These are phyloP conservation scores for Pseudorasbora parva DNA, from an alignment of 2,113 vertebrate species.

Conservation along the genomic window DNA sequence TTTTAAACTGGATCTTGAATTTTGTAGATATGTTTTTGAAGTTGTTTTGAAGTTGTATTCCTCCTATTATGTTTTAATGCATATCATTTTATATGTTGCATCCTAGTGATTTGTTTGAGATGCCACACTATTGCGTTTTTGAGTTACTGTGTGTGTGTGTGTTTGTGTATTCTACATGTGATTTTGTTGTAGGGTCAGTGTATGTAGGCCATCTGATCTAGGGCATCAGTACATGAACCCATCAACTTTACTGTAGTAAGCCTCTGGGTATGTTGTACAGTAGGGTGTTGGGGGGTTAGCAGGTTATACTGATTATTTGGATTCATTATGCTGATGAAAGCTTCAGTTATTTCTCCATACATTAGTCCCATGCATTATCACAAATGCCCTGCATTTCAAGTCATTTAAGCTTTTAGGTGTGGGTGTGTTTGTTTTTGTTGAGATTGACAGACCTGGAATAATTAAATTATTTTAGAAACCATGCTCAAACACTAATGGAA, in stretches of 20 bases:
- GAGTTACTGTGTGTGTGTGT: background rate
- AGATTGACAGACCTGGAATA: background rate
- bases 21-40: background rate
- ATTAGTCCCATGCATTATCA: background rate
- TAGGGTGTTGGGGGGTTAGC: background rate
- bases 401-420: background rate
- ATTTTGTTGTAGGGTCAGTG: background rate
- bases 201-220: conserved; percentile 43
- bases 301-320: background rate
- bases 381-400: background rate
- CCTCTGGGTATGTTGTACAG: conserved; percentile 31
- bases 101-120: background rate
- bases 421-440: background rate
- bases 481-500: too few relatives aligned
- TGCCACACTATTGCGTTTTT: background rate
- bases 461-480: too few relatives aligned
- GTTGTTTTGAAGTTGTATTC: too few relatives aligned
- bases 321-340: background rate
- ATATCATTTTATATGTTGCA: background rate
- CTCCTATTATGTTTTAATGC: background rate
- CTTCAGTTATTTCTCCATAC: background rate
- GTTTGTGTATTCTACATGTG: conserved; percentile 2
- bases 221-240: conserved; percentile 31
- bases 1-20: background rate
- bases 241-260: conserved; percentile 35